Evolutionary conservation across 2,888 invertebrate genomes (phyloP), one percentile per base, ranked within the genome.

Genomic region (Ecdyonurus torrentis): DNA sequence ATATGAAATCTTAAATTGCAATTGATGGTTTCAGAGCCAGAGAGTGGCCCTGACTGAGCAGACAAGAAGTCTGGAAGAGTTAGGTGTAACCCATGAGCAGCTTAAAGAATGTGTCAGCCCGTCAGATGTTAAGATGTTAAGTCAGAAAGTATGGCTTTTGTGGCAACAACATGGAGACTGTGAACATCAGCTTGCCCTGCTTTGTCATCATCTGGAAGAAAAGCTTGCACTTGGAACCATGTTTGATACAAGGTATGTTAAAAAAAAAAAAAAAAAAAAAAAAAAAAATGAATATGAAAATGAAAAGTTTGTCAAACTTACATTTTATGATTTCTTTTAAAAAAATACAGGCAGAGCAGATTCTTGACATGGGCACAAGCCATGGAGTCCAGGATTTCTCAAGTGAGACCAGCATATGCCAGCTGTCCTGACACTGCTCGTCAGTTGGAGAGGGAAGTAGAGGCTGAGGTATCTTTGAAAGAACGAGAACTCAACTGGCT

Each of bases 71-170:
- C 76, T 91, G 23, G 89, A 91, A 72, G 78, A 82, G 37, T 76
- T 91, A 0, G 85, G 84, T 58, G 83, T 86, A 0, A 83, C 84
- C 25, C 86, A 89, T 69, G 90, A 91, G 72, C 86, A 91, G 73
- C 76, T 93, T 2, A 89, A 90, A 69, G 90, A 91, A 71, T 89
- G 88, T 69, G 79, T 92, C 2, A 89, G 89, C 72, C 89, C 91
- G 0, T 83, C 85, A 59, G 92, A 93, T 70, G 86, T 90, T 74
- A 87, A 91, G 72, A 78, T 84, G 18, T 82, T 91, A 60, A 84
- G 85, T 68, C 91, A 91, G 72, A 82, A 83, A 67, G 81, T 86
- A 66, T 87, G 89, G 83, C 79, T 90, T 65, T 74, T 91, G 62
- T 81, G 83, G 74, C 90, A 92, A 71, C 88, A 89, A 69, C 85